Conservation (phyloP, 64 coral and sea anemone genomes). For the Dendrophyllia cribrosa region DNA sequence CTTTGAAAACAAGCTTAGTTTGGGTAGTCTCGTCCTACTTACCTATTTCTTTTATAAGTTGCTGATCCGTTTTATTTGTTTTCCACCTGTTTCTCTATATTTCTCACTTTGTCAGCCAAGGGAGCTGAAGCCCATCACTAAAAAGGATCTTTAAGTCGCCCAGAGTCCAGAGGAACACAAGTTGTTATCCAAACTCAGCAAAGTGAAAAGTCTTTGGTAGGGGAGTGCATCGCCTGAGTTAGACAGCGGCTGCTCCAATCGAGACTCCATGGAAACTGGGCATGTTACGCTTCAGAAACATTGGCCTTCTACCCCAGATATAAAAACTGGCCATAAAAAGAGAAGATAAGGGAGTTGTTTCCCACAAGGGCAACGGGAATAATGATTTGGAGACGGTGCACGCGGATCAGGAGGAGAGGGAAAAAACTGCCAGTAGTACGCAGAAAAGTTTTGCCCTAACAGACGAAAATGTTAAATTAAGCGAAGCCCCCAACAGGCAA, state of each 20-base stretch:
- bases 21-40: too few relatives aligned
- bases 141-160: conserved; percentile 29
- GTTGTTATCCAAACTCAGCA: conserved; percentile 56
- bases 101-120: background rate
- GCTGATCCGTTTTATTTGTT: background rate
- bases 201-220: conserved; percentile 55
- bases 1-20: too few relatives aligned
- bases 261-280: background rate
- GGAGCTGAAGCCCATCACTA: background rate
- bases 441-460: background rate
- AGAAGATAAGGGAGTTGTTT: background rate
- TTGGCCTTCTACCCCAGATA: background rate
- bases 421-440: background rate
- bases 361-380: background rate
- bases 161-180: conserved; percentile 58
- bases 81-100: background rate
- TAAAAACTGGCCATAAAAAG: background rate
- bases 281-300: background rate
- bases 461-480: background rate
- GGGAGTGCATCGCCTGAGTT: background rate
- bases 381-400: background rate
- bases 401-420: background rate
- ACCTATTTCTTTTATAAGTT: background rate
- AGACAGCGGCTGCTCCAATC: background rate
- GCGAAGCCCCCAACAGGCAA: background rate